Conservation (phyloP, 2,888 invertebrate genomes). For the Leucophenga montana region DNA sequence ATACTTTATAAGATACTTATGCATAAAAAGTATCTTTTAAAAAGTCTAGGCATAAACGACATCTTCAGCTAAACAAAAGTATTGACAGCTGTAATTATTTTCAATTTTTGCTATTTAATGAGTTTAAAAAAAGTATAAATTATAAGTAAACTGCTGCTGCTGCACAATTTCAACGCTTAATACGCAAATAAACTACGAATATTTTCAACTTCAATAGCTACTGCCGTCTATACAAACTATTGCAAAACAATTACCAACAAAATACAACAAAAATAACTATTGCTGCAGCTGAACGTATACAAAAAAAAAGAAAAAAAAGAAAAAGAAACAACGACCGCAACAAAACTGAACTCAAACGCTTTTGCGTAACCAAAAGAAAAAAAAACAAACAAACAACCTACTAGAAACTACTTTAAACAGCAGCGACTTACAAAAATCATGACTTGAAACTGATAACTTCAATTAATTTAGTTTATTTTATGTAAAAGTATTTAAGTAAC, state of each 20-base stretch:
- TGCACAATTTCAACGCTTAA: constrained; percentile 13
- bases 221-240: too few species aligned
- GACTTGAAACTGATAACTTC: neutral
- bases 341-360: neutral
- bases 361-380: constrained; percentile 9
- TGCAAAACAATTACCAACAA: neutral
- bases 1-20: too few species aligned
- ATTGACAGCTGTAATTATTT: too few species aligned
- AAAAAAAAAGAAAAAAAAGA: too few species aligned
- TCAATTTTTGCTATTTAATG: too few species aligned
- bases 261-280: neutral
- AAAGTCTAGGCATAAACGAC: too few species aligned
- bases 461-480: constrained; percentile 2
- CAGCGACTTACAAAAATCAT: neutral
- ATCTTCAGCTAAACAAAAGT: too few species aligned
- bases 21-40: too few species aligned
- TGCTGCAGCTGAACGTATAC: too few species aligned
- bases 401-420: neutral
- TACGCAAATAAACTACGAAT: neutral
- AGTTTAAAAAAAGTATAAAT: too few species aligned
- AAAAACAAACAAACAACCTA: too few species aligned
- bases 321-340: neutral
- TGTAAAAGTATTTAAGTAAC: constrained; percentile 15
- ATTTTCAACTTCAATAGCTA: neutral
- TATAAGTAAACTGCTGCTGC: constrained; percentile 7